Percentiles rank a stretch among this genome's conserved stretches.
Conservation (phyloP, 2,113 vertebrate genomes). For the Indicator maculatus region DNA sequence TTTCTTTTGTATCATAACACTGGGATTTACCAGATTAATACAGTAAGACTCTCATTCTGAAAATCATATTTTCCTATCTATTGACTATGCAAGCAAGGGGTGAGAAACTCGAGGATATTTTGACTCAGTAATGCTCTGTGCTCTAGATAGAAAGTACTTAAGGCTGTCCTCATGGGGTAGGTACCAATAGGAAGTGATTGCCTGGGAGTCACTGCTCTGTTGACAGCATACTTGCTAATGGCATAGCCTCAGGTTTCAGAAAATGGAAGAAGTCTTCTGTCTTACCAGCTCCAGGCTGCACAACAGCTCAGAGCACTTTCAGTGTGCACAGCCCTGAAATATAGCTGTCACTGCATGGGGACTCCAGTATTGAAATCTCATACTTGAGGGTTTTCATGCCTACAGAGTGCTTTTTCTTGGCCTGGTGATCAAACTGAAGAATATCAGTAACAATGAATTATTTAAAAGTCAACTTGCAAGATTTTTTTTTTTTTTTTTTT, state of each 20-base stretch:
- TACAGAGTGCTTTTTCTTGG: neutral
- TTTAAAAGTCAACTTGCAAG: neutral
- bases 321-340: neutral
- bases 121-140: neutral
- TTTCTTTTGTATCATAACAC: slow-evolving; percentile 63
- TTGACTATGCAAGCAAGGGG: neutral
- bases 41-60: slow-evolving; percentile 2
- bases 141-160: slow-evolving; percentile 1
- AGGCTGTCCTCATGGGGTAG: neutral
- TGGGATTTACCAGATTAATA: slow-evolving; percentile 52
- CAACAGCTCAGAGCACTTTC: neutral
- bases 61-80: slow-evolving; percentile 40
- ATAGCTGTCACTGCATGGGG: fast-evolving
- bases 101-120: neutral
- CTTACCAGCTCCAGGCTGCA: neutral
- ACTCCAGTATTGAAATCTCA: neutral
- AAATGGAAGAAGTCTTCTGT: neutral
- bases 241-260: neutral
- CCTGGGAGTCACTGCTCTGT: neutral
- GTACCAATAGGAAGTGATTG: neutral
- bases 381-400: neutral
- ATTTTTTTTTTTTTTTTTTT: neutral
- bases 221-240: neutral
- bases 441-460: neutral
- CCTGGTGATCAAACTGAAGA: neutral